Base-by-base conservation (phyloP, 2,113 vertebrate genomes). In the Collichthys lucidus region DNA sequence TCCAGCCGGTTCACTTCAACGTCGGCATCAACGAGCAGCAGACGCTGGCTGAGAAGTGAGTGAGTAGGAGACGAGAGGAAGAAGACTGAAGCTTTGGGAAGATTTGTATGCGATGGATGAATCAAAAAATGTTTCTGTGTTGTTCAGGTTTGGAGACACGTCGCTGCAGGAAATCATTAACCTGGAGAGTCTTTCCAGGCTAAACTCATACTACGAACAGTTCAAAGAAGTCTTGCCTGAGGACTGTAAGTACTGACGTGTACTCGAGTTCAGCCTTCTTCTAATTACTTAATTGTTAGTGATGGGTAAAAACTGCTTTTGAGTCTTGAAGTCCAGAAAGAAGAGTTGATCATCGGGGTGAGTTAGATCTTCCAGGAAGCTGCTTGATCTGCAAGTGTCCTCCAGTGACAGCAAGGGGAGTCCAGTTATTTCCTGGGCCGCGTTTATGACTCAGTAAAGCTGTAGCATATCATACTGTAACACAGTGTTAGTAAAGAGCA, bases 21-120 rank as follows among this genome's bases (percentile, higher is more conserved):
- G 97, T 99, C 67, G 98, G 98, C 80, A 99, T 99, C 95, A 99
- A 99, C 0, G 98, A 99, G 87, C 98, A 99, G 92, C 98, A 99
- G 93, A 99, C 98, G 0, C 95, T 99, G 86, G 98, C 98, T 0
- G 98, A 99, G 95, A 99, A 97, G 98, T 99, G 90, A 17, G 96
- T 85, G 46, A 50, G 29, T 4, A 2, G 17, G 11, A 15, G 26
- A 20, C 0, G 40, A 19, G 0, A 7, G 11, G 8, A 15, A n/a
- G 24, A 10, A n/a, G 4, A 35, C 31, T 35, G 68, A 65, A 4
- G 46, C 16, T 35, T 20, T 26, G 16, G 35, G 19, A 26, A 15
- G 68, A n/a, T n/a, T 20, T 8, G 35, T 10, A 17, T 20, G 49
- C 12, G 0, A 46, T 12, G 12, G 44, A 46, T 9, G 6, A 22